These are phyloP conservation scores for Tipula helvola DNA, from an alignment of 2,888 invertebrate genomes.

Conservation along the genomic window DNA sequence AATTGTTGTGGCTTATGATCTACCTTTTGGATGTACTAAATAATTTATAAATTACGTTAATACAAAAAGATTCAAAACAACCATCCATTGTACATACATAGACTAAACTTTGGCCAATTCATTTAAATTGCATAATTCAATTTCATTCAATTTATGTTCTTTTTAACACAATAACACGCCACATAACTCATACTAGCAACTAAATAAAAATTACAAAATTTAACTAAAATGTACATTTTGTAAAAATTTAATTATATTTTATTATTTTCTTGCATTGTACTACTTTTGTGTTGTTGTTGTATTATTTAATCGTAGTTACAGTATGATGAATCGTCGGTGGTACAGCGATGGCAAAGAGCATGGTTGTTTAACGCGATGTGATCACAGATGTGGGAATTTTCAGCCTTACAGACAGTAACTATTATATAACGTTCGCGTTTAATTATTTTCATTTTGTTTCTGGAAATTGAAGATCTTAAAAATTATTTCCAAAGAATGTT, in stretches of 20 bases:
- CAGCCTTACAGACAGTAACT: no score
- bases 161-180: not conserved
- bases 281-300: not conserved
- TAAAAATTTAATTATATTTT: not conserved
- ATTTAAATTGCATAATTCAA: not conserved
- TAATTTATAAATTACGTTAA: not conserved
- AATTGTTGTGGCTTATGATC: not conserved
- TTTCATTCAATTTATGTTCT: not conserved
- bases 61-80: not conserved
- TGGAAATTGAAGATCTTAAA: not conserved
- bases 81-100: no score
- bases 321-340: not conserved
- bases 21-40: not conserved
- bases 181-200: not conserved
- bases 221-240: not conserved
- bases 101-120: not conserved
- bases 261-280: not conserved
- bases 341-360: not conserved
- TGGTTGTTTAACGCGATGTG: no score
- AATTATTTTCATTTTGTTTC: not conserved
- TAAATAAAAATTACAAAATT: not conserved
- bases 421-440: not conserved
- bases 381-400: no score
- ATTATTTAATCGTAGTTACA: not conserved
- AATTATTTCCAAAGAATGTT: not conserved